A percentile compares a stretch with the other conserved stretches of the same genome.
Evolutionary conservation across 2,888 invertebrate species (phyloP).

Genomic region (Tetropium fuscum): DNA sequence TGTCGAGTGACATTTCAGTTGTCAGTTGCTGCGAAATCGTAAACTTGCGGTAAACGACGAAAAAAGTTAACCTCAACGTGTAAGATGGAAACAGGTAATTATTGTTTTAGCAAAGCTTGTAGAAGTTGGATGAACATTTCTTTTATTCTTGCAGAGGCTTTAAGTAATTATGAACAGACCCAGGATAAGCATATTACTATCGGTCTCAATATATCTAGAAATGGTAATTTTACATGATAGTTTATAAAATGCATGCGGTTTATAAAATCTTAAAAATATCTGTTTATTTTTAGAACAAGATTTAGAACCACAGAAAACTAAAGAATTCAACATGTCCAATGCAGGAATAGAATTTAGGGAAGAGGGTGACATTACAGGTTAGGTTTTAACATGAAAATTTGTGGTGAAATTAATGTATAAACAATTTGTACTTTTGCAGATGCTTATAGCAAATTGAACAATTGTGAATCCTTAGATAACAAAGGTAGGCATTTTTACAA

Average conservation of each 20-base stretch:
- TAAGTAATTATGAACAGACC: constrained; percentile 36
- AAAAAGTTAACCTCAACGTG: constrained; percentile 30
- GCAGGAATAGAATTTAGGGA: constrained; percentile 1
- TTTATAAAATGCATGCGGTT: neutral
- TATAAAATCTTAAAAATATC: neutral
- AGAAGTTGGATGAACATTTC: neutral
- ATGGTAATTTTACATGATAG: constrained; percentile 30
- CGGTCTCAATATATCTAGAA: constrained; percentile 10
- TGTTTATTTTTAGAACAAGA: constrained; percentile 19
- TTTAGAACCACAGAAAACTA: neutral
- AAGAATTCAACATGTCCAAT: constrained; percentile 2
- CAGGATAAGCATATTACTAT: constrained; percentile 28
- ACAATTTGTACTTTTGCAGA: constrained; percentile 8
- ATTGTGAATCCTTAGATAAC: constrained; percentile 10
- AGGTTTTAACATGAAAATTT: neutral
- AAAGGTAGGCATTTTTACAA: constrained; percentile 3
- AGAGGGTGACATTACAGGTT: constrained; percentile 4
- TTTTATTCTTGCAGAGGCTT: constrained; percentile 35
- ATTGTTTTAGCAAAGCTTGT: neutral
- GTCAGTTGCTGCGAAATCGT: constrained; percentile 31
- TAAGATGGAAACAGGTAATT: constrained; percentile 43
- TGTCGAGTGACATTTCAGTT: constrained; percentile 32
- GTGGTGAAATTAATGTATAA: neutral
- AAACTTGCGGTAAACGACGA: constrained; percentile 26
- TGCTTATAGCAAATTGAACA: neutral